Evolutionary conservation across 2,888 invertebrate species (phyloP).

Genomic region (Enchytraeus crypticus): DNA sequence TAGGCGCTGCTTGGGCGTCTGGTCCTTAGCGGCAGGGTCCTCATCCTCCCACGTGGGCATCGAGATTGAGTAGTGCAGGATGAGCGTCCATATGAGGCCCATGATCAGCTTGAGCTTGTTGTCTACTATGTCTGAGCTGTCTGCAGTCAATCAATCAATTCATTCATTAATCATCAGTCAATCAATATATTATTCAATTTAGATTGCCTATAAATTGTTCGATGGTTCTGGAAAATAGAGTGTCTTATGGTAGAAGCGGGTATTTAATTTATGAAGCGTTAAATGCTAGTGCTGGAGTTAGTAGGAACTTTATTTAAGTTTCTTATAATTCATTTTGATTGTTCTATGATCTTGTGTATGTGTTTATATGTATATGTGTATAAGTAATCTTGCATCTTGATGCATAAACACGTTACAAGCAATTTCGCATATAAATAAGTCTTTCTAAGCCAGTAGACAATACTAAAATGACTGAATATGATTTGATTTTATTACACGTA

Average conservation of each 20-base stretch:
- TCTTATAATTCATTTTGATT: too few relatives aligned
- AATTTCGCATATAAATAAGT: not conserved
- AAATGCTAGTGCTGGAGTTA: too few relatives aligned
- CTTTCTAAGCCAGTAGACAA: not conserved
- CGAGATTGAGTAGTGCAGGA: slow-evolving; percentile 84
- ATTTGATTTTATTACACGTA: not conserved
- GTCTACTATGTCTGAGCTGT: slow-evolving; percentile 79
- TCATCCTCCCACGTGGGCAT: slow-evolving; percentile 79
- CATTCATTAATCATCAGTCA: too few relatives aligned
- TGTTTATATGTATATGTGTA: not conserved
- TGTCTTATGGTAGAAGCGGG: too few relatives aligned
- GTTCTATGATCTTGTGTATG: too few relatives aligned
- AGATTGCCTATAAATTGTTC: too few relatives aligned
- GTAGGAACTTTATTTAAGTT: too few relatives aligned
- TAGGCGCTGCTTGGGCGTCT: slow-evolving; percentile 55
- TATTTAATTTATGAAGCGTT: too few relatives aligned
- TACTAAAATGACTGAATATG: not conserved
- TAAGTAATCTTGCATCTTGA: not conserved
- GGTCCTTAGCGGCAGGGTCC: slow-evolving; percentile 52
- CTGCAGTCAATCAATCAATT: too few relatives aligned
- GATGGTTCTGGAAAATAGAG: too few relatives aligned
- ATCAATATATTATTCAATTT: slow-evolving; percentile 53
- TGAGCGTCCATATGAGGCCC: slow-evolving; percentile 85
- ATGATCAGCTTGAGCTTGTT: slow-evolving; percentile 80
- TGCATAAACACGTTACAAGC: not conserved